Base-by-base conservation (phyloP, 2,113 vertebrate genomes). In the Setophaga petechia region DNA sequence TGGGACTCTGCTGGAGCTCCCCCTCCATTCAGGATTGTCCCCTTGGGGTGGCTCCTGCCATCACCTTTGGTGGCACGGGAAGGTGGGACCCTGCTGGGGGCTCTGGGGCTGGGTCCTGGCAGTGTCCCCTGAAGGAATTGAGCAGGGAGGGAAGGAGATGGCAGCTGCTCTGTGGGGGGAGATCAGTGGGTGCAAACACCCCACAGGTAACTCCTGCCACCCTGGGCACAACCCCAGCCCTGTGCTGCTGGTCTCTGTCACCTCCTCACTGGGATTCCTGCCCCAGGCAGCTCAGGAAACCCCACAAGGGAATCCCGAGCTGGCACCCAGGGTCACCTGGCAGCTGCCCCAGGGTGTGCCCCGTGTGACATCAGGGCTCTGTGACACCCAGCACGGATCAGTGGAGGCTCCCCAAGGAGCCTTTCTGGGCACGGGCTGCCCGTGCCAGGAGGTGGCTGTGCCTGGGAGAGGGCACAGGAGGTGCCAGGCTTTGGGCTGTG, bases 1-100 rank as follows among this genome's bases (percentile, higher is more conserved):
- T 31, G 58, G 67, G 35, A 5, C 20, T 2, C 2, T 2, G 4
- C 69, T 10, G 52, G 58, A 67, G 74, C 44, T 73, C 46, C 46
- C 3, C 0, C 65, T 49, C 5, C 5, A 0, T 33, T 7, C 0
- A 0, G 46, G 68, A 1, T 1, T 22, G 13, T 19, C 10, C 3
- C 0, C 2, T 0, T 0, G 22, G 23, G 8, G 30, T 15, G 65
- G 9, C 33, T 74, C 59, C 30, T 54, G 33, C 27, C 30, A 1
- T 3, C 0, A 0, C 5, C 1, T 8, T 24, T n/a, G 77, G 22
- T 30, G 82, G 58, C 58, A 30, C 1, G 0, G 74, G 78, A 15
- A 30, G 39, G 31, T 30, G 2, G 3, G 51, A 24, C 17, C 27
- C 43, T 23, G 81, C 3, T 3, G 68, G 57, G 44, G 14, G 0